These are phyloP conservation scores for Poicephalus gulielmi DNA, from an alignment of 2,113 vertebrate species.

Conservation along the genomic window DNA sequence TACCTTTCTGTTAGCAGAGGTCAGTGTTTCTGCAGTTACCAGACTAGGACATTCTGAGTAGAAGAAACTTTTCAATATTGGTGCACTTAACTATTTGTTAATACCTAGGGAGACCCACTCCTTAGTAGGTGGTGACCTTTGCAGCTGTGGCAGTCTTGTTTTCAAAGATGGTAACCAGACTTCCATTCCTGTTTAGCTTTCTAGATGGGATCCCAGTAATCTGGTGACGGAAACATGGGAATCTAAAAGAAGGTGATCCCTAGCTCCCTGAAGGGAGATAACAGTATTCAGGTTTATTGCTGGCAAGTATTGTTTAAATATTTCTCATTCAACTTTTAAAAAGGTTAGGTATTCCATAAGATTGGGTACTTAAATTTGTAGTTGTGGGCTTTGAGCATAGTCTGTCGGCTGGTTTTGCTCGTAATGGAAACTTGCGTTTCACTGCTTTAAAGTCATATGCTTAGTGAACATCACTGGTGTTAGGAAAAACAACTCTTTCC, in stretches of 20 bases:
- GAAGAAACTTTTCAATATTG: neutral
- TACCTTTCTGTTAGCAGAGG: neutral
- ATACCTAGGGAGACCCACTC: neutral
- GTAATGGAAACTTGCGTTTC: neutral
- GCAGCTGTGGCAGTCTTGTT: neutral
- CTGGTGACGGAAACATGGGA: neutral
- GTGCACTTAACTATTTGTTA: neutral
- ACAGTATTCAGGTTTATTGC: neutral
- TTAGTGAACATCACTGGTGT: neutral
- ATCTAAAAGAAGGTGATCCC: neutral
- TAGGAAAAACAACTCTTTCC: neutral
- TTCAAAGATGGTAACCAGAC: neutral
- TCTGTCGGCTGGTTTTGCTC: neutral
- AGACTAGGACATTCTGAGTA: neutral
- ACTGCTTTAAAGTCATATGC: neutral
- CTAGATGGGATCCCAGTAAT: neutral
- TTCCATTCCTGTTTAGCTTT: neutral
- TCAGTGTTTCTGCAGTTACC: neutral
- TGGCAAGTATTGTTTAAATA: neutral
- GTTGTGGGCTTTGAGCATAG: neutral
- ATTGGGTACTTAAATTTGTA: neutral
- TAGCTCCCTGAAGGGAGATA: neutral
- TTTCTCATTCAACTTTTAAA: neutral
- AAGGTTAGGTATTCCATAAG: neutral
- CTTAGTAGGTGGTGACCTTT: neutral